Base-by-base conservation (phyloP, 53 echinoderm and acorn worm species). In the Arbacia lixula region DNA sequence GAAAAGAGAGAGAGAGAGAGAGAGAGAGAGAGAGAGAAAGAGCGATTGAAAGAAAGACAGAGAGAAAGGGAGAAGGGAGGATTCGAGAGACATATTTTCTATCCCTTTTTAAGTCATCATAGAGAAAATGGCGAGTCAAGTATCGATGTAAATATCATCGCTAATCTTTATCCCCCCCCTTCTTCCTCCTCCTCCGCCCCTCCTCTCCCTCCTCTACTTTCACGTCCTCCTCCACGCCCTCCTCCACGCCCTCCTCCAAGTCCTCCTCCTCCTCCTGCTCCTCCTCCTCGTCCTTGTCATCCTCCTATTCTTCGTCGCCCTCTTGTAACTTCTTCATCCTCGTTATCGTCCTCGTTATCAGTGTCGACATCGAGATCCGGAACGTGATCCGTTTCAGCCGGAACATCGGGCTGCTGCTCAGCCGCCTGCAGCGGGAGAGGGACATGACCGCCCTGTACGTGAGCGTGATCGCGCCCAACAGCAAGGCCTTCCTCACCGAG, bases 371-470 rank as follows among this genome's bases (percentile, higher is more conserved):
- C 61, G 87, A 93, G 83, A 85, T 93, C 36, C 67, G 93, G 1
- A 93, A 93, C 63, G 93, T 91, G 4, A 91, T 93, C 75, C 86
- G 91, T 10, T 93, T 93, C 61, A 93, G 93, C 76, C 88, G 90
- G 0, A 91, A 93, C 75, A 90, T 93, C 53, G 93, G 93, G 2
- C 87, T 93, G n/a, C 71, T 93, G 40, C 79, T 93, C 10, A 93
- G 93, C 21, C 90, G 90, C 16, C 66, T 93, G 32, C 93, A 93
- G 55, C 16, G 91, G 36, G 93, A 93, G 69, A 81, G 93, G 40
- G 93, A 93, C 71, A 93, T 93, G 93, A 85, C 93, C 8, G 93
- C 93, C 22, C 86, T 93, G 22, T 93, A 91, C 85, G 87, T 93
- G n/a, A 93, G 93, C 20, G 88, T 86, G 46, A 91, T 93, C 64